These are phyloP conservation scores for Aurelia aurita DNA, from an alignment of 30 jellyfish, hydroid and myxozoan species.

Conservation along the genomic window DNA sequence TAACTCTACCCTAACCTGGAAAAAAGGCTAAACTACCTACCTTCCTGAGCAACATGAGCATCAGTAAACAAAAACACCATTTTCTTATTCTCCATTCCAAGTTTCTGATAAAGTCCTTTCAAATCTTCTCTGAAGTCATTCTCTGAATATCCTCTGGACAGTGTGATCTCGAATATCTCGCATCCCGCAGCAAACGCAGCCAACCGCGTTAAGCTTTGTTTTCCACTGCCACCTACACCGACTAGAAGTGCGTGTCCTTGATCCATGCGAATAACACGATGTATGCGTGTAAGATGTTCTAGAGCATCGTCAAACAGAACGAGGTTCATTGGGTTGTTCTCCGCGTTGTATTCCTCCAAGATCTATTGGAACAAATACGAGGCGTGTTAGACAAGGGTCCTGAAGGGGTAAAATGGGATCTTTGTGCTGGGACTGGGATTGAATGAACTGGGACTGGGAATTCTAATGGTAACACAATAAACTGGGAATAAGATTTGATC, in stretches of 20 bases:
- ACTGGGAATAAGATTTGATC: no score
- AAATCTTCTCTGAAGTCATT: slow-evolving; percentile 92
- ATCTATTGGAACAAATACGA: slow-evolving; percentile 33
- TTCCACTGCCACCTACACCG: slow-evolving; percentile 99
- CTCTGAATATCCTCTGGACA: slow-evolving; percentile 94
- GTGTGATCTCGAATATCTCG: slow-evolving; percentile 90
- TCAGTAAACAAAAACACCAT: slow-evolving; percentile 95
- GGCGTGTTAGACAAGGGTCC: no score
- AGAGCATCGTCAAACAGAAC: slow-evolving; percentile 98
- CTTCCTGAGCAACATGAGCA: slow-evolving; percentile 98
- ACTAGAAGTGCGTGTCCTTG: slow-evolving; percentile 97
- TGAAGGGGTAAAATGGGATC: no score
- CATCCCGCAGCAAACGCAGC: slow-evolving; percentile 99
- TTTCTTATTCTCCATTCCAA: slow-evolving; percentile 92
- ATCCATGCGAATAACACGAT: slow-evolving; percentile 98
- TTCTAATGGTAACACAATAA: no score
- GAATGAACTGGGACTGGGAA: no score
- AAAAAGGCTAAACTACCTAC: slow-evolving; percentile 28
- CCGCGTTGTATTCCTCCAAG: slow-evolving; percentile 92
- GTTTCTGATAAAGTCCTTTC: slow-evolving; percentile 79
- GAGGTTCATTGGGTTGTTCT: slow-evolving; percentile 84
- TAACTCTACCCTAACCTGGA: no score
- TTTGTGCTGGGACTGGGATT: no score
- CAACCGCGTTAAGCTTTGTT: slow-evolving; percentile 95
- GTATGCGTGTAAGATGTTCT: slow-evolving; percentile 96